phyloP scores from a whole-genome alignment of 1,140 invertebrate species.

The Hydropsyche tenuis region DNA sequence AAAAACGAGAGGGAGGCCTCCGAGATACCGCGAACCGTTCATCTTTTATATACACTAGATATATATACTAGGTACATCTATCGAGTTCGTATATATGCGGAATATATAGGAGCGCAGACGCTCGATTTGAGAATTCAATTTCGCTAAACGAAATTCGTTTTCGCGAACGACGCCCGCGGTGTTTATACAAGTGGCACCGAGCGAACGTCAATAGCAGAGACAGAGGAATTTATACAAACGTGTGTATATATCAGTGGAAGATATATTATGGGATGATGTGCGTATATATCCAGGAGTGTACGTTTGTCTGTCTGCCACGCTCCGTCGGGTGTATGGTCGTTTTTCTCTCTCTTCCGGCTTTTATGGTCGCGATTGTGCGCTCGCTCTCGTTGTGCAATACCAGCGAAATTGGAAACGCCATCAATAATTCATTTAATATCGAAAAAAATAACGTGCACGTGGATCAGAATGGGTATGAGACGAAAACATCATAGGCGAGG shows the following conservation, averaged over 20 bases:
- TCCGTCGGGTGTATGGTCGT: not conserved
- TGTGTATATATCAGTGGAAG: not conserved
- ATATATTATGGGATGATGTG: not conserved
- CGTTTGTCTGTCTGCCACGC: not conserved
- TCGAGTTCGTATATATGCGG: too few relatives aligned
- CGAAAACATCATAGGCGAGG: too few relatives aligned
- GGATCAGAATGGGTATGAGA: too few relatives aligned
- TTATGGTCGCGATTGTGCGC: constrained; percentile 34
- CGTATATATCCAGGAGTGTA: not conserved
- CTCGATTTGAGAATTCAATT: constrained; percentile 50
- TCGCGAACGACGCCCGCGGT: constrained; percentile 21
- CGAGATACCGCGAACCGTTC: constrained; percentile 31
- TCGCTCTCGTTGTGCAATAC: constrained; percentile 11
- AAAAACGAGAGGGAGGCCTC: constrained; percentile 4
- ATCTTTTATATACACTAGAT: constrained; percentile 40
- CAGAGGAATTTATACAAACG: not conserved
- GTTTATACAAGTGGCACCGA: constrained; percentile 19
- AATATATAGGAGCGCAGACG: constrained; percentile 22
- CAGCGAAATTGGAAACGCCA: constrained; percentile 31
- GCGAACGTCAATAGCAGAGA: not conserved
- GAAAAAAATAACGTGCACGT: not conserved
- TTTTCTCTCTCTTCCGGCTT: constrained; percentile 33
- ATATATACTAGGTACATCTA: too few relatives aligned
- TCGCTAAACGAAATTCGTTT: constrained; percentile 48
- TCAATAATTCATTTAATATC: constrained; percentile 38